Evolutionary conservation across 2,888 invertebrate species (phyloP).

Genomic region (Dilophus febrilis): DNA sequence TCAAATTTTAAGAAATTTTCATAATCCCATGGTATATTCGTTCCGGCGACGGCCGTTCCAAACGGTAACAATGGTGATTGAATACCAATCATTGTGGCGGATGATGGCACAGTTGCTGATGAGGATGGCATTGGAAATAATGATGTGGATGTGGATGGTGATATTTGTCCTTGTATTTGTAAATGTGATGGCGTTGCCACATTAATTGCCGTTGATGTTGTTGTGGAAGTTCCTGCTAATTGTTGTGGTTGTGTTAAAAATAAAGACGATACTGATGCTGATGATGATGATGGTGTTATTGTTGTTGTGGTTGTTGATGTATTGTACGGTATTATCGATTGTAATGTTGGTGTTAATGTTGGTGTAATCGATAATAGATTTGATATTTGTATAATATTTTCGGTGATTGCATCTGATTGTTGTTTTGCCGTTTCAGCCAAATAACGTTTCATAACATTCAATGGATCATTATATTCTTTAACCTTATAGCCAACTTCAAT

Average conservation of each 20-base stretch:
- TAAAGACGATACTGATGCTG: too few species aligned
- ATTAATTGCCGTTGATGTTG: too few species aligned
- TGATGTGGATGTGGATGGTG: too few species aligned
- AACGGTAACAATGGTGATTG: too few species aligned
- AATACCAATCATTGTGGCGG: background rate
- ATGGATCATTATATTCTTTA: slow-evolving; percentile 55
- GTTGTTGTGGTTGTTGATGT: too few species aligned
- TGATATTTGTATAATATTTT: background rate
- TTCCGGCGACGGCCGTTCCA: slow-evolving; percentile 6
- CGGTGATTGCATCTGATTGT: slow-evolving; percentile 5
- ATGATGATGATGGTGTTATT: too few species aligned
- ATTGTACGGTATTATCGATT: background rate
- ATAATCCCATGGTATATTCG: slow-evolving; percentile 6
- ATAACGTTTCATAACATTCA: slow-evolving; percentile 48
- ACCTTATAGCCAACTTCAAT: slow-evolving; percentile 47
- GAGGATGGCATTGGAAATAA: too few species aligned
- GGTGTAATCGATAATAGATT: slow-evolving; percentile 1
- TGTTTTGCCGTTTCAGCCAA: slow-evolving; percentile 16
- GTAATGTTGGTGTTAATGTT: slow-evolving; percentile 3
- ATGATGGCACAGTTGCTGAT: background rate
- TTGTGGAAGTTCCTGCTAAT: too few species aligned
- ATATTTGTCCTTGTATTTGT: too few species aligned
- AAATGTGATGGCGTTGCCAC: too few species aligned
- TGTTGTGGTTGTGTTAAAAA: too few species aligned
- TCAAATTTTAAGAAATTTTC: background rate